Conservation (phyloP, 2,797 vertebrate species). For the Loris lydekkerianus region DNA sequence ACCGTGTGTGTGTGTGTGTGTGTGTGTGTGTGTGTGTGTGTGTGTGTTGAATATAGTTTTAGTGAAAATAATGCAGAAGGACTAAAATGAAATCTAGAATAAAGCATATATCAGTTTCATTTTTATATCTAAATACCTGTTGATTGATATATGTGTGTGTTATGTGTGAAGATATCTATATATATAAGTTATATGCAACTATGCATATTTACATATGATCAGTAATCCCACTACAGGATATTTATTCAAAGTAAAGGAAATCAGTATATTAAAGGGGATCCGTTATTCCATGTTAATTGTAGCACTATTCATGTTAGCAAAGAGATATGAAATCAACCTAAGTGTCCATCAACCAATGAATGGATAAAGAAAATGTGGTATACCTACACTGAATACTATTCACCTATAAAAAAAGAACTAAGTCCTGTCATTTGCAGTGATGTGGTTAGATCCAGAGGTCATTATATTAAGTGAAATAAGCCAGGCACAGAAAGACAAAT, state of each 20-base stretch:
- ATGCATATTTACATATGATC: background rate
- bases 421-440: no score
- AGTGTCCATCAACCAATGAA: no score
- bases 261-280: background rate
- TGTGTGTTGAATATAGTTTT: background rate
- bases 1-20: no score
- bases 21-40: no score
- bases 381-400: no score
- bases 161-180: background rate
- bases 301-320: background rate
- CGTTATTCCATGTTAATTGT: background rate
- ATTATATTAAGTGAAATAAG: no score
- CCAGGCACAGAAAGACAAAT: no score
- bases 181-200: background rate
- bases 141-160: background rate
- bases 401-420: no score
- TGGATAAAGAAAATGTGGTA: no score
- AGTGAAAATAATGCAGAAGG: background rate
- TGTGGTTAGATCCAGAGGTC: no score
- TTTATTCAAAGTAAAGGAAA: background rate
- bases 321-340: no score
- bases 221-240: background rate
- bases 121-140: background rate
- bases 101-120: background rate
- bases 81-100: background rate